These are phyloP conservation scores for Lasioglossum malachurum DNA, from an alignment of 2,888 invertebrate genomes.

Conservation along the genomic window DNA sequence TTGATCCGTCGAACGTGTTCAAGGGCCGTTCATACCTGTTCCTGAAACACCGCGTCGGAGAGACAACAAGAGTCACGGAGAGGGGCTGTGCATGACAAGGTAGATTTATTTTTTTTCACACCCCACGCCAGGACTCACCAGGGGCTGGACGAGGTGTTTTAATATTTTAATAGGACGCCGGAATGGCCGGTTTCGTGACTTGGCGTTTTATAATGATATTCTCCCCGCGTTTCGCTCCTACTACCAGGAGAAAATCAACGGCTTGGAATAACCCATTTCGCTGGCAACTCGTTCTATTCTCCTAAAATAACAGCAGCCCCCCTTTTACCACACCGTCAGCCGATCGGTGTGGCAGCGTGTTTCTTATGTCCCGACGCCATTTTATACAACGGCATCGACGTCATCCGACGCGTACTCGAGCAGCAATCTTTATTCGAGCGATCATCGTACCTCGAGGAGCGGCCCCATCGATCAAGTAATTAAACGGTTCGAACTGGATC, in stretches of 20 bases:
- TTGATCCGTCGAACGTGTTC: conserved; percentile 68
- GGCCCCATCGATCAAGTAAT: conserved; percentile 32
- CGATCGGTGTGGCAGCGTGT: conserved; percentile 54
- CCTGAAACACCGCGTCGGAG: conserved; percentile 71
- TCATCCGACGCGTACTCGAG: conserved; percentile 39
- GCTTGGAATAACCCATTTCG: conserved; percentile 79
- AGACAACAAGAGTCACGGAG: conserved; percentile 77
- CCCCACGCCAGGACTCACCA: conserved; percentile 80
- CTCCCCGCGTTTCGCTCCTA: conserved; percentile 81
- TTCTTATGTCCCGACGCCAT: conserved; percentile 51
- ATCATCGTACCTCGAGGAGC: conserved; percentile 23
- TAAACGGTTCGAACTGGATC: conserved; percentile 25
- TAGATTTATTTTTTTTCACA: conserved; percentile 84
- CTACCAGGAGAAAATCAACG: conserved; percentile 79
- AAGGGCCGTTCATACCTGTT: conserved; percentile 73
- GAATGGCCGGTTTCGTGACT: conserved; percentile 84
- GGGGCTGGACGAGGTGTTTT: conserved; percentile 84
- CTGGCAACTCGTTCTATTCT: conserved; percentile 74
- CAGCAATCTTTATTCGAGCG: conserved; percentile 48
- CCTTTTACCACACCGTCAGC: conserved; percentile 52
- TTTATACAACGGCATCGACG: conserved; percentile 49
- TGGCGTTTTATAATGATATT: conserved; percentile 84
- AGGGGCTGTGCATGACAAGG: conserved; percentile 84
- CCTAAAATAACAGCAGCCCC: conserved; percentile 72
- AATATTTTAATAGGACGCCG: conserved; percentile 85